Base-by-base conservation (phyloP, 30 jellyfish, hydroid and myxozoan species). In the Aurelia aurita region DNA sequence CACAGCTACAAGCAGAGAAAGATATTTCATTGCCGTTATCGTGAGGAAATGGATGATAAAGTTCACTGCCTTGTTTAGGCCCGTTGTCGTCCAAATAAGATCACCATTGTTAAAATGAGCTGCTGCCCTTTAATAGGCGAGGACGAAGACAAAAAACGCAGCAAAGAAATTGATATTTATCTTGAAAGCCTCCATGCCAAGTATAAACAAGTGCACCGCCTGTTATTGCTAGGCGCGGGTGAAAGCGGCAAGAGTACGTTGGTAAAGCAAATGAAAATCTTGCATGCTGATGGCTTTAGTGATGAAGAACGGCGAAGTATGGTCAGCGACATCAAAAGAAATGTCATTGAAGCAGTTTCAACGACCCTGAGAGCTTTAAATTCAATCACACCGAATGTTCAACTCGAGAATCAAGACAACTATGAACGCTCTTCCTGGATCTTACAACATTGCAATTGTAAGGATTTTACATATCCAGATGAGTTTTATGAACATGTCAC, bases 241-340 rank as follows among this genome's bases (percentile, higher is more conserved):
- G 98, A 93, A 53, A 88, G 98, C 63, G 98, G 98, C 10, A 93
- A 93, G 64, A 93, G 98, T 63, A 93, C 98, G 25, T 54, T 93
- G 3, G 88, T 93, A 14, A 93, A 93, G 83, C 98, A 93, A 69
- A 93, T 93, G 98, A 91, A 86, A 77, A 93, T 93, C 14, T 69
- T 93, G 32, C 96, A 93, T 89, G 63, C 79, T 63, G 65, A 93
- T 58, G 98, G 98, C 87, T 93, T 93, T 60, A 43, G 80, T 45
- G 91, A 73, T 49, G 87, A 75, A 71, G 98, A 93, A 55, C 80
- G 97, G 19, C n/a, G 61, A 72, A 74, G 69, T 28, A 89, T 79
- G 77, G 92, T 76, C 13, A 39, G 43, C 43, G 82, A 83, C 25
- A 87, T 93, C 39, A 44, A 77, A 49, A 72, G 80, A 21, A 93